Conservation (phyloP, 1,140 invertebrate genomes). For the Teleopsis dalmanni region DNA sequence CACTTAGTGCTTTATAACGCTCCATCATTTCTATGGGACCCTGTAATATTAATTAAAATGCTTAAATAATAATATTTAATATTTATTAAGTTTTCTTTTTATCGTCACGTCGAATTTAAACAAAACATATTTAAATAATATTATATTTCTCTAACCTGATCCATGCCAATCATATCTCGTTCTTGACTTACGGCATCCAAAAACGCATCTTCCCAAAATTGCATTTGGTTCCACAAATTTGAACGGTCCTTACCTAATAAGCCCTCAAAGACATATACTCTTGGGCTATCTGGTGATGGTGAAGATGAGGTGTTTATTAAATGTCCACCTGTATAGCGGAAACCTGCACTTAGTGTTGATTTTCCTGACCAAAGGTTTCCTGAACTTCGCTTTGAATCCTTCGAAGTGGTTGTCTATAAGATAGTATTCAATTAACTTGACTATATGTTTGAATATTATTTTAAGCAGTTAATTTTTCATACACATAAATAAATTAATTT, state of each 20-base stretch:
- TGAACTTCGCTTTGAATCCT: slow-evolving; percentile 60
- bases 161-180: slow-evolving; percentile 98
- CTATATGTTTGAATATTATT: too few species aligned
- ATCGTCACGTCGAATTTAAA: too few species aligned
- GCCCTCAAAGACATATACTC: slow-evolving; percentile 90
- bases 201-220: slow-evolving; percentile 99
- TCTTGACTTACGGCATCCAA: slow-evolving; percentile 98
- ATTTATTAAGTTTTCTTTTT: not conserved
- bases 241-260: slow-evolving; percentile 60
- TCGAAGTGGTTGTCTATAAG: slow-evolving; percentile 38
- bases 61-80: not conserved
- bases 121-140: not conserved
- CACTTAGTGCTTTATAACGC: slow-evolving; percentile 87
- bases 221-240: slow-evolving; percentile 97
- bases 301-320: slow-evolving; percentile 76
- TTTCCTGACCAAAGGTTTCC: slow-evolving; percentile 89
- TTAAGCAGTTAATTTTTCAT: too few species aligned
- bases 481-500: too few species aligned
- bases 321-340: slow-evolving; percentile 80
- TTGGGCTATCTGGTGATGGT: slow-evolving; percentile 74
- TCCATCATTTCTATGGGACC: slow-evolving; percentile 99
- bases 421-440: not conserved
- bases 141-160: slow-evolving; percentile 57
- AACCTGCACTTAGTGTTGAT: slow-evolving; percentile 79
- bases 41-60: slow-evolving; percentile 5